Evolutionary conservation across 2,888 invertebrate genomes (phyloP).

Genomic region (Sicus ferrugineus): DNA sequence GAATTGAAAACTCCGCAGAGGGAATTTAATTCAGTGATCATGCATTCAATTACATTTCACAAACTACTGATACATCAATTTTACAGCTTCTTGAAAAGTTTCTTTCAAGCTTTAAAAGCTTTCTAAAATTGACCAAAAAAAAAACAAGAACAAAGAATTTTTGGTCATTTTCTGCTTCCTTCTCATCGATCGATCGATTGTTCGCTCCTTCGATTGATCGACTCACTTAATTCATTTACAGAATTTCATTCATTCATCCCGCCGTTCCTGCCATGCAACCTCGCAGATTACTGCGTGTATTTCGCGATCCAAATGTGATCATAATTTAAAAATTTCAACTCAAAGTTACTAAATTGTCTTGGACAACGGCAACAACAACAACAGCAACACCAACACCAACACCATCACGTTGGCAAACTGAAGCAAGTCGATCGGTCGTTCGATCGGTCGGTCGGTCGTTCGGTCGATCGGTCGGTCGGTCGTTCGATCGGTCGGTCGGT

Average conservation of each 20-base stretch:
- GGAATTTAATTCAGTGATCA: too few relatives aligned
- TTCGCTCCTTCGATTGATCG: conserved; percentile 10
- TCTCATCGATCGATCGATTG: conserved; percentile 36
- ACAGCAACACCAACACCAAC: conserved; percentile 9
- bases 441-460: too few relatives aligned
- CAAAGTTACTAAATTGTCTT: conserved; percentile 34
- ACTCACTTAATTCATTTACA: conserved; percentile 9
- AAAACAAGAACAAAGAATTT: too few relatives aligned
- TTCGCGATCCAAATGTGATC: conserved; percentile 32
- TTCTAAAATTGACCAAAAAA: too few relatives aligned
- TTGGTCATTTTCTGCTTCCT: conserved; percentile 21
- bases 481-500: too few relatives aligned
- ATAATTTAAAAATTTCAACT: conserved; percentile 32
- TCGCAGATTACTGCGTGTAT: not conserved
- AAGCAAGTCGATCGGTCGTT: conserved; percentile 6
- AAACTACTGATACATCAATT: too few relatives aligned
- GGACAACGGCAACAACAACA: conserved; percentile 1
- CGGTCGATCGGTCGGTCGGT: too few relatives aligned
- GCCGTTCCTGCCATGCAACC: not conserved
- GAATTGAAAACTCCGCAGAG: too few relatives aligned
- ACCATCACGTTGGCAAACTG: conserved; percentile 28
- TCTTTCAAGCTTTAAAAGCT: too few relatives aligned
- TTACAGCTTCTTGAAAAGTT: too few relatives aligned
- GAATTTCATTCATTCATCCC: conserved; percentile 22
- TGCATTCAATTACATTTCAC: too few relatives aligned